These are phyloP conservation scores for Lethocerus indicus DNA, from an alignment of 1,140 invertebrate genomes.

Conservation along the genomic window DNA sequence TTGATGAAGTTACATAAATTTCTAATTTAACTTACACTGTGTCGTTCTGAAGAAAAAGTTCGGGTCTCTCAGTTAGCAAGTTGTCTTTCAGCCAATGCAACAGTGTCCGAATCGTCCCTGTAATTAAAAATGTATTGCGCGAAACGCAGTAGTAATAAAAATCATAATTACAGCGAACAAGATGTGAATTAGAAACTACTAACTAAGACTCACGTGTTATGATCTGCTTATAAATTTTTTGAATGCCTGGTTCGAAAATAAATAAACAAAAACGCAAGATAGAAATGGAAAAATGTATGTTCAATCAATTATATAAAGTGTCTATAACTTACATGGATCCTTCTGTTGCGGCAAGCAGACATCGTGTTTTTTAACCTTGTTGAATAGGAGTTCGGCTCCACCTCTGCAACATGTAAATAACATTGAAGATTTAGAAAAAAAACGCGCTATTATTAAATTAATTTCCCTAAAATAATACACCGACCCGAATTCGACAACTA, in stretches of 20 bases:
- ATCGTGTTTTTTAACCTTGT: slow-evolving; percentile 58
- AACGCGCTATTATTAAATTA: background rate
- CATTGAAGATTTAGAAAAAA: slow-evolving; percentile 1
- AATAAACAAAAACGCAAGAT: too few species aligned
- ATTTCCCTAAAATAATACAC: background rate
- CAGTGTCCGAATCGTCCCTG: slow-evolving; percentile 57
- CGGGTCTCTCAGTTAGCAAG: slow-evolving; percentile 64
- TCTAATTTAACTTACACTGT: slow-evolving; percentile 43
- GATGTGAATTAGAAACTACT: too few species aligned
- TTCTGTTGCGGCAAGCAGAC: too few species aligned
- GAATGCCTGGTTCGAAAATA: too few species aligned
- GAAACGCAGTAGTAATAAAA: too few species aligned
- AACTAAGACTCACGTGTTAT: too few species aligned
- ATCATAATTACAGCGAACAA: slow-evolving; percentile 23
- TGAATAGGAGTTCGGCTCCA: slow-evolving; percentile 73
- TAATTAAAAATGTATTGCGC: slow-evolving; percentile 19
- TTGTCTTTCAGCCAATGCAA: slow-evolving; percentile 72
- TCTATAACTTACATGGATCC: too few species aligned
- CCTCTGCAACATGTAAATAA: slow-evolving; percentile 47
- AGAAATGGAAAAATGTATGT: too few species aligned
- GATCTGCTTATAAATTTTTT: too few species aligned
- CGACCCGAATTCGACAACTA: slow-evolving; percentile 9
- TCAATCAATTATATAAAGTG: too few species aligned
- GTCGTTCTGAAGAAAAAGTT: slow-evolving; percentile 75
- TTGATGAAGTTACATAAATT: slow-evolving; percentile 5